phyloP scores from a whole-genome alignment of 2,888 invertebrate genomes.

The Agriotes lineatus region DNA sequence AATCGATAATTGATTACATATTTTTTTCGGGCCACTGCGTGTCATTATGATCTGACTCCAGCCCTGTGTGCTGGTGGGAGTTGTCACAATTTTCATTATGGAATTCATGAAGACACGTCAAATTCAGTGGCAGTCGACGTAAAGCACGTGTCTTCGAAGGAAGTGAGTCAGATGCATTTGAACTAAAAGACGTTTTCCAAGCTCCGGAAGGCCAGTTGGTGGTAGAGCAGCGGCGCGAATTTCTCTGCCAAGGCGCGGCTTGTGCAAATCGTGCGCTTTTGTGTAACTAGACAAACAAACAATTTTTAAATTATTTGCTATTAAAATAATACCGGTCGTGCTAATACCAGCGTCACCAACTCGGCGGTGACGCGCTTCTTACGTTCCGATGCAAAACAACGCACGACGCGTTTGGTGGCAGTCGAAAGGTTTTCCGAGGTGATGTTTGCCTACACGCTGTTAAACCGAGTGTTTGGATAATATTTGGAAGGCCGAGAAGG shows the following conservation, averaged over 20 bases:
- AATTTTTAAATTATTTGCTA: constrained; percentile 29
- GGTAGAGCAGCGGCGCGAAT: constrained; percentile 29
- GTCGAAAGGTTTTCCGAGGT: constrained; percentile 1
- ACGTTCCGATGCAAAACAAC: constrained; percentile 3
- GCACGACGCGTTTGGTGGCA: not conserved
- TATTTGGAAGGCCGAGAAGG: constrained; percentile 72
- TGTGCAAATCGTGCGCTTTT: constrained; percentile 38
- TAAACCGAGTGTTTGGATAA: not conserved
- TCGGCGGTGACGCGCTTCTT: constrained; percentile 8
- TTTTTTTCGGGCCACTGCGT: not conserved
- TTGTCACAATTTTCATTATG: constrained; percentile 42
- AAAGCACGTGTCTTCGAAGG: constrained; percentile 61
- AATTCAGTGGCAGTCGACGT: constrained; percentile 49
- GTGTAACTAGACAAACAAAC: constrained; percentile 31
- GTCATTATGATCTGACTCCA: constrained; percentile 18
- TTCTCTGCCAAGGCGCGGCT: constrained; percentile 33
- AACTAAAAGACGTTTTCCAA: constrained; percentile 46
- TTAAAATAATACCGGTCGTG: constrained; percentile 37
- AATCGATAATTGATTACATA: too few relatives aligned
- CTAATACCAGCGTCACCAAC: constrained; percentile 26
- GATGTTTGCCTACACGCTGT: not conserved
- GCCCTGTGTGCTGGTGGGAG: constrained; percentile 39
- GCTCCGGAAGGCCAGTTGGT: constrained; percentile 31
- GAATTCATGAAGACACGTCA: constrained; percentile 50
- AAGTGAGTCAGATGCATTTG: constrained; percentile 58